A percentile compares a stretch with the other conserved stretches of the same genome.
Conservation (phyloP, 2,113 vertebrate genomes). For the Columba livia region DNA sequence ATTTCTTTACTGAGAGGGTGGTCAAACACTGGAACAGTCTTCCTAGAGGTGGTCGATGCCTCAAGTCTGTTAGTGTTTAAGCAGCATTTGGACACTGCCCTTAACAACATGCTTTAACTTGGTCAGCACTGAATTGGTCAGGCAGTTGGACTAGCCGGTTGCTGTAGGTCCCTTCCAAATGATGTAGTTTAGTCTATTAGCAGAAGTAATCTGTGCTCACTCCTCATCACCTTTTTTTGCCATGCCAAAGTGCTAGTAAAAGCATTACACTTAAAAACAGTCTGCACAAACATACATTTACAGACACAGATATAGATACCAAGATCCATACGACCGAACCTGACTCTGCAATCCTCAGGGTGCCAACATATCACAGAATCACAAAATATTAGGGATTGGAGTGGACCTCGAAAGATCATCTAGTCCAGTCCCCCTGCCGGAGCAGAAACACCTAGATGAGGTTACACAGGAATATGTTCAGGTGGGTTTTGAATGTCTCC, state of each 20-base stretch:
- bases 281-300: rapidly evolving
- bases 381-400: no score
- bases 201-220: not conserved
- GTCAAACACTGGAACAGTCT: not conserved
- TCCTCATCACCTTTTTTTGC: not conserved
- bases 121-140: not conserved
- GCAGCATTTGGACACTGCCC: not conserved
- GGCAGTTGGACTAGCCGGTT: not conserved
- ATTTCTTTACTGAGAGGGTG: not conserved
- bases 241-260: rapidly evolving
- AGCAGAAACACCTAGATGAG: no score
- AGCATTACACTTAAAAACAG: not conserved
- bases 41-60: not conserved
- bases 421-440: no score
- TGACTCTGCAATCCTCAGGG: rapidly evolving
- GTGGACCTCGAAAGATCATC: no score
- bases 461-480: no score
- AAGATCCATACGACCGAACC: rapidly evolving
- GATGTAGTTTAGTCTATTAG: not conserved
- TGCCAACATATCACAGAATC: no score
- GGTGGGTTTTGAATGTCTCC: no score
- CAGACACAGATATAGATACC: rapidly evolving
- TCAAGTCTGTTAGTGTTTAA: not conserved
- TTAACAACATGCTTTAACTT: no score
- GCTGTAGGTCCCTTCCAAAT: not conserved